Conservation (phyloP, 2,797 vertebrate genomes). For the Acanthurus tractus region DNA sequence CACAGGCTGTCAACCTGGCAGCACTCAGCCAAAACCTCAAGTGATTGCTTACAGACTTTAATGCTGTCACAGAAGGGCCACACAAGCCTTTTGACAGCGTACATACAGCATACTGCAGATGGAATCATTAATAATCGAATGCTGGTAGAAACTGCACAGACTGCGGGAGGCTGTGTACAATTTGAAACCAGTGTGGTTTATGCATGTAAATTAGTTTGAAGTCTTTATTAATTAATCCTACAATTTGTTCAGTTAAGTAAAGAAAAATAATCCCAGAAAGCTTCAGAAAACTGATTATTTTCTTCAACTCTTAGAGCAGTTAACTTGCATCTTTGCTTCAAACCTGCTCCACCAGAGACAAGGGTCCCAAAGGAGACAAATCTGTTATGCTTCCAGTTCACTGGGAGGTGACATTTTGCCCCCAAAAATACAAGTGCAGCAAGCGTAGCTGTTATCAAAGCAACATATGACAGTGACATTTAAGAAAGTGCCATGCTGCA, state of each 20-base stretch:
- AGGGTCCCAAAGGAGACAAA: constrained; percentile 41
- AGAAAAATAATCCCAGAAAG: constrained; percentile 5
- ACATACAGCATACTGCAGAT: constrained; percentile 26
- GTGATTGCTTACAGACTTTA: constrained; percentile 58
- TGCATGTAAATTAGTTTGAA: constrained; percentile 17
- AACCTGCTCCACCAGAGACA: constrained; percentile 47
- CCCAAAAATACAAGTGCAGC: constrained; percentile 19
- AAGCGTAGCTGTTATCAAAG: constrained; percentile 65
- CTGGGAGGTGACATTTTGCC: constrained; percentile 60
- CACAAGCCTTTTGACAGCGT: constrained; percentile 10
- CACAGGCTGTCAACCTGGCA: constrained; percentile 66
- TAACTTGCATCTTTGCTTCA: constrained; percentile 28
- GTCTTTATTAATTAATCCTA: constrained; percentile 19
- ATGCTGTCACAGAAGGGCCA: constrained; percentile 36
- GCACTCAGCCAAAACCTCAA: constrained; percentile 58
- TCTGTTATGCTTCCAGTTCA: constrained; percentile 22
- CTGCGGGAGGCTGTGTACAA: constrained; percentile 4
- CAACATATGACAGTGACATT: constrained; percentile 70
- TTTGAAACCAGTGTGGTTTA: constrained; percentile 15
- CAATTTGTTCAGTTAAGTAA: constrained; percentile 9
- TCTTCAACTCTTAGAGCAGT: constrained; percentile 15
- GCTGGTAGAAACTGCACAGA: not conserved
- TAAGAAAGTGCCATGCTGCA: constrained; percentile 46
- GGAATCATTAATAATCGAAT: constrained; percentile 34
- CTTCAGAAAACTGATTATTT: not conserved